Percentiles rank a stretch among this genome's conserved stretches.
phyloP scores from a whole-genome alignment of 1,140 invertebrate species.

The Vollenhovia emeryi region DNA sequence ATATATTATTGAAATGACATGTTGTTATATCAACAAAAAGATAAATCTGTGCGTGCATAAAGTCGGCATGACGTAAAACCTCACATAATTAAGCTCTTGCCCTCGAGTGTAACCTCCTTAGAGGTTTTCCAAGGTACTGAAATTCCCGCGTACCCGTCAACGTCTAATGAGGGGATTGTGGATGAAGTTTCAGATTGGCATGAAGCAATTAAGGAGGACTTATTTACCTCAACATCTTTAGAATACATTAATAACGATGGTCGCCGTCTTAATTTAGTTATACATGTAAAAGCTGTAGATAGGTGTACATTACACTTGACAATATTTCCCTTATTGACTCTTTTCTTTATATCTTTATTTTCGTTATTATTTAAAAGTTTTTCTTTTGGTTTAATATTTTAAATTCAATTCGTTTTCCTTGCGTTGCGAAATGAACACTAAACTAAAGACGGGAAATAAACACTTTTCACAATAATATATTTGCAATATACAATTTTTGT shows the following conservation, averaged over 20 bases:
- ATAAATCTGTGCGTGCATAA: not conserved
- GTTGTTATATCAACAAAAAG: not conserved
- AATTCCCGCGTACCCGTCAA: constrained; percentile 79
- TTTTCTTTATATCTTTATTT: too few species aligned
- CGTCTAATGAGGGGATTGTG: constrained; percentile 78
- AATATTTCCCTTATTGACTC: not conserved
- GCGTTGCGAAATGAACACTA: too few species aligned
- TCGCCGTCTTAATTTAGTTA: not conserved
- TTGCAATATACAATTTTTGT: not conserved
- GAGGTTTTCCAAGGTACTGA: constrained; percentile 78
- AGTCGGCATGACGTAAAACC: constrained; percentile 56
- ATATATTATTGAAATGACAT: not conserved
- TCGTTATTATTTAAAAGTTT: not conserved
- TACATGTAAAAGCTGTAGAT: not conserved
- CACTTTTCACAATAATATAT: not conserved
- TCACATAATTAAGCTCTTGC: constrained; percentile 76
- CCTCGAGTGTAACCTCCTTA: constrained; percentile 74
- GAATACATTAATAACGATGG: constrained; percentile 39
- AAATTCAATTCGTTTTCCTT: not conserved
- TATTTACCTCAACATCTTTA: constrained; percentile 54
- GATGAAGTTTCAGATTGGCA: constrained; percentile 73
- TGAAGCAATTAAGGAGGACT: constrained; percentile 71
- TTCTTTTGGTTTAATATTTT: not conserved
- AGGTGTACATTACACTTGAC: not conserved
- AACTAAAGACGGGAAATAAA: not conserved